Conservation (phyloP, 2,797 vertebrate genomes). For the Crocidura indochinensis region DNA sequence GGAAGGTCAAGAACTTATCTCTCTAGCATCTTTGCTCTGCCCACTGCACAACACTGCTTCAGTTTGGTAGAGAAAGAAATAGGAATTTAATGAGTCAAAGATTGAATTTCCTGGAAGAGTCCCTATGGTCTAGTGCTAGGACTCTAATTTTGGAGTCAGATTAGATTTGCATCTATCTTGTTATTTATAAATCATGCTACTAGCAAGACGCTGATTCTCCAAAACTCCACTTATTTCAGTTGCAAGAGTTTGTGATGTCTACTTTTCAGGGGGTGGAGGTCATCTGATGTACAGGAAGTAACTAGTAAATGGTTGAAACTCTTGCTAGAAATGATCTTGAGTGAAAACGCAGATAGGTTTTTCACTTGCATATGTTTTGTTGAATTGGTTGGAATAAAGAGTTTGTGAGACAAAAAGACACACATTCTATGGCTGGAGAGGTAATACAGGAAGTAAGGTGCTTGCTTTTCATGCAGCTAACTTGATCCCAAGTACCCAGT, state of each 20-base stretch:
- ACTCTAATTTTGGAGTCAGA: not conserved
- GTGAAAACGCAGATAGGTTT: not conserved
- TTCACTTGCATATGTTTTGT: not conserved
- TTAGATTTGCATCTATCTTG: slow-evolving; percentile 15
- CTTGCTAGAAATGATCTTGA: not conserved
- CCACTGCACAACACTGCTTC: not conserved
- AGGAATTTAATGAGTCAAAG: not conserved
- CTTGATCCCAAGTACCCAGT: too few relatives aligned
- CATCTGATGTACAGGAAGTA: not conserved
- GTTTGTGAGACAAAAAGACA: not conserved
- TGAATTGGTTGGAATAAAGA: not conserved
- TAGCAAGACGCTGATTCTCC: not conserved
- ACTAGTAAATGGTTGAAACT: not conserved
- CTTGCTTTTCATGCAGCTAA: too few relatives aligned
- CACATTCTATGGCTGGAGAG: too few relatives aligned
- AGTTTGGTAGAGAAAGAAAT: not conserved
- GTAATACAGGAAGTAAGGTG: too few relatives aligned
- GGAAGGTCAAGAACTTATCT: not conserved
- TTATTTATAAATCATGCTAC: slow-evolving; percentile 19
- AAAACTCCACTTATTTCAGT: slow-evolving; percentile 28
- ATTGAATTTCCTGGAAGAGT: slow-evolving; percentile 1
- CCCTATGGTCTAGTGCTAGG: not conserved
- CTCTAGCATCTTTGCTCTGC: not conserved
- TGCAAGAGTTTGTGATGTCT: not conserved
- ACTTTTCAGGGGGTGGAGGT: not conserved